A percentile compares a stretch with the other conserved stretches of the same genome.
These are phyloP conservation scores for Austrofundulus limnaeus DNA, from an alignment of 2,113 vertebrate genomes.

Conservation along the genomic window DNA sequence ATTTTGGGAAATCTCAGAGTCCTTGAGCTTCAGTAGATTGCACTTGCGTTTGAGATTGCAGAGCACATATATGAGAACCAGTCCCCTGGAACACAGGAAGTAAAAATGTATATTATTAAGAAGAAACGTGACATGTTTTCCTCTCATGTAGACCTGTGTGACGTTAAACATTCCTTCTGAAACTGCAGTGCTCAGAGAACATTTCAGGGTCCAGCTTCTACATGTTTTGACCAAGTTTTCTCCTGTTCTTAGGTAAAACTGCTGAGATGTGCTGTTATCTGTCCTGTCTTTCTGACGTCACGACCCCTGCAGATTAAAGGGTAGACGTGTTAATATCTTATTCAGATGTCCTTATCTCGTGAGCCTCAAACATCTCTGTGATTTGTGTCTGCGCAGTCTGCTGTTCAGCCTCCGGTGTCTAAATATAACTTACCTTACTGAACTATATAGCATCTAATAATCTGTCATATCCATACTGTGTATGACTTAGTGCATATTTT, in stretches of 20 bases:
- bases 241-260: background rate
- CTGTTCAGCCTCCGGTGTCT: conserved; percentile 56
- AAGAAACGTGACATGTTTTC: conserved; percentile 17
- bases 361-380: conserved; percentile 53
- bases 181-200: conserved; percentile 28
- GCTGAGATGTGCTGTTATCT: conserved; percentile 1
- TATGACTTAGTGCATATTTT: conserved; percentile 58
- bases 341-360: conserved; percentile 34
- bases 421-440: conserved; percentile 38
- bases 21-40: conserved; percentile 28
- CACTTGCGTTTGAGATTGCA: conserved; percentile 42
- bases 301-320: conserved; percentile 30
- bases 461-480: conserved; percentile 59
- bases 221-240: conserved; percentile 4
- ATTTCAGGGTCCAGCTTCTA: conserved; percentile 14
- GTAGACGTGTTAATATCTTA: conserved; percentile 31
- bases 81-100: background rate
- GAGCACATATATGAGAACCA: conserved; percentile 36
- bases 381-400: conserved; percentile 54
- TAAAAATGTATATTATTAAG: conserved; percentile 1
- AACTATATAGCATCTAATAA: conserved; percentile 59
- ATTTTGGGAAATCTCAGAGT: conserved; percentile 46
- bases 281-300: conserved; percentile 19
- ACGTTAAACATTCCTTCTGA: conserved; percentile 41
- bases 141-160: conserved; percentile 25